Percentiles rank a stretch among this genome's conserved stretches.
Evolutionary conservation across 2,113 vertebrate genomes (phyloP).

Genomic region (Setophaga kirtlandii): DNA sequence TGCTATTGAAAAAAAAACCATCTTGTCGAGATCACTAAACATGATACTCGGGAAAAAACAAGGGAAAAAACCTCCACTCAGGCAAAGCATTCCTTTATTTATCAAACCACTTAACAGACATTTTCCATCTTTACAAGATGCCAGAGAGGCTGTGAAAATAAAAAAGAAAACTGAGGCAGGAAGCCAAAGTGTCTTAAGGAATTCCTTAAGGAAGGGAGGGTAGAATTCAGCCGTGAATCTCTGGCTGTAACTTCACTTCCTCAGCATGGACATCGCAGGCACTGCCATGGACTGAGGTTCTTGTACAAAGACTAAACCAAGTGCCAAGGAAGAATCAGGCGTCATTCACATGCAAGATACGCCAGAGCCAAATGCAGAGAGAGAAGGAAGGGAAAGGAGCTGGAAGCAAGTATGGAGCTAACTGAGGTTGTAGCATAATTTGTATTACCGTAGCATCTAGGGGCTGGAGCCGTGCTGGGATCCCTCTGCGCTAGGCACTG

Average conservation of each 20-base stretch:
- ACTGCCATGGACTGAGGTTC: background rate
- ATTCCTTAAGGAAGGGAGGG: background rate
- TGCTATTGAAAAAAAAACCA: background rate
- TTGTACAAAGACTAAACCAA: background rate
- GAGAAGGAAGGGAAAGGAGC: background rate
- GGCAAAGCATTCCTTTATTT: slow-evolving; percentile 9
- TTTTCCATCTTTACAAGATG: background rate
- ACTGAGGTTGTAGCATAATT: background rate
- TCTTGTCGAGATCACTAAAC: background rate
- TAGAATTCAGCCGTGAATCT: background rate
- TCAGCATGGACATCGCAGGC: background rate
- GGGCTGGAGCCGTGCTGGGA: background rate
- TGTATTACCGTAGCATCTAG: slow-evolving; percentile 46
- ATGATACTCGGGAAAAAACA: background rate
- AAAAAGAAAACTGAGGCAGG: slow-evolving; percentile 2
- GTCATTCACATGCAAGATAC: slow-evolving; percentile 27
- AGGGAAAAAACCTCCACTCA: background rate
- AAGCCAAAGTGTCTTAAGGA: background rate
- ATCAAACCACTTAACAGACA: background rate
- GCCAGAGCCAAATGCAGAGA: background rate
- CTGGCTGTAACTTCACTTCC: background rate
- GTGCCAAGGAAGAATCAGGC: background rate
- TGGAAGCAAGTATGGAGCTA: background rate
- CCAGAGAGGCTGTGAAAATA: background rate
- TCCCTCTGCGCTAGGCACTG: slow-evolving; percentile 51